Percentiles rank a stretch among this genome's conserved stretches.
These are phyloP conservation scores for Myathropa florea DNA, from an alignment of 2,888 invertebrate genomes.

Conservation along the genomic window DNA sequence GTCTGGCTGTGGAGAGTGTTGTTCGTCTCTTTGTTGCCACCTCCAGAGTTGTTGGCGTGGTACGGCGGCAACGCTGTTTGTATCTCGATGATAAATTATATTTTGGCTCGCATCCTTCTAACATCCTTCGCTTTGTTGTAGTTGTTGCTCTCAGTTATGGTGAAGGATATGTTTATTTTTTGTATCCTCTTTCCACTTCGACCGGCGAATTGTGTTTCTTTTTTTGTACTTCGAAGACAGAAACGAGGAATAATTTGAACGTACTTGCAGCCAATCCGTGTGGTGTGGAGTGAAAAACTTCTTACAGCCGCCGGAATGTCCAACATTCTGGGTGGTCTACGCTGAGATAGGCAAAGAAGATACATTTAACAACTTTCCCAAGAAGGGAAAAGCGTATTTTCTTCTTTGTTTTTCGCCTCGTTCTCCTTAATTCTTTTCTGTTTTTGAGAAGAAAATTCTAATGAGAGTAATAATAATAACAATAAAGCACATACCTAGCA, in stretches of 20 bases:
- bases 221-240: slow-evolving; percentile 23
- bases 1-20: slow-evolving; percentile 7
- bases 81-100: slow-evolving; percentile 71
- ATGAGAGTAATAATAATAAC: slow-evolving; percentile 67
- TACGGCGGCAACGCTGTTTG: slow-evolving; percentile 45
- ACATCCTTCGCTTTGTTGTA: slow-evolving; percentile 51
- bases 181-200: slow-evolving; percentile 5
- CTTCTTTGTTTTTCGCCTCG: neutral
- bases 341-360: neutral
- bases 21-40: slow-evolving; percentile 58
- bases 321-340: neutral
- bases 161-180: neutral
- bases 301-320: neutral
- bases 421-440: neutral
- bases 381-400: neutral
- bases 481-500: slow-evolving; percentile 54
- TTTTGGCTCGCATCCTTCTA: slow-evolving; percentile 69
- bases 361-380: slow-evolving; percentile 4
- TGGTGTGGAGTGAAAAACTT: neutral
- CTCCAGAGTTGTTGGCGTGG: slow-evolving; percentile 45
- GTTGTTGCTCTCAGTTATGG: neutral
- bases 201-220: slow-evolving; percentile 1
- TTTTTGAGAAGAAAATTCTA: slow-evolving; percentile 26
- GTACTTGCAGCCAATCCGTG: slow-evolving; percentile 39
- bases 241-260: slow-evolving; percentile 30